Conservation (phyloP, 1,140 invertebrate species). For the Tigriopus japonicus region DNA sequence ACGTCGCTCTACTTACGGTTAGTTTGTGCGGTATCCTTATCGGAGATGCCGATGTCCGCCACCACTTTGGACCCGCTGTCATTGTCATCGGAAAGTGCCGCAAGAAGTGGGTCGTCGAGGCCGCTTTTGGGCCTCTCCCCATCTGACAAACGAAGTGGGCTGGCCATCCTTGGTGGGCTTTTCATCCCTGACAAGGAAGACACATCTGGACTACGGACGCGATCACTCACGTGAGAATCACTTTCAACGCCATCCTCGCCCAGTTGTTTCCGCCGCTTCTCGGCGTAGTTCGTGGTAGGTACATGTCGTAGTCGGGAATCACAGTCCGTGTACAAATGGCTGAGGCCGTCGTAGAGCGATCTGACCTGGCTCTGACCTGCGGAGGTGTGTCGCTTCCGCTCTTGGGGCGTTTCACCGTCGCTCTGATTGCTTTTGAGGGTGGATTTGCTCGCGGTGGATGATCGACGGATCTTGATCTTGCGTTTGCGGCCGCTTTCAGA, state of each 20-base stretch:
- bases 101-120: background rate
- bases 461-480: background rate
- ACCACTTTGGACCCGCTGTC: no score
- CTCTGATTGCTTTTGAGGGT: no score
- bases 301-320: constrained; percentile 30
- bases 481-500: background rate
- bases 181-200: background rate
- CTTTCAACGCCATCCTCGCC: background rate
- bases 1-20: no score
- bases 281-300: constrained; percentile 30
- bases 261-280: background rate
- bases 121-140: background rate
- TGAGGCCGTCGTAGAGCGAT: constrained; percentile 60
- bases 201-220: no score
- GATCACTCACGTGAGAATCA: no score
- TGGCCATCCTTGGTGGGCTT: constrained; percentile 10
- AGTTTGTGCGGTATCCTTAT: no score
- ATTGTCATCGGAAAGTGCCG: no score
- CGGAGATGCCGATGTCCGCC: no score
- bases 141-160: background rate
- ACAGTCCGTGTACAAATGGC: constrained; percentile 53
- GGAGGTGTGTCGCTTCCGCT: background rate
- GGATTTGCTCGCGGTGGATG: background rate
- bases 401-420: background rate
- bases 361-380: constrained; percentile 35